phyloP scores from a whole-genome alignment of 2,113 vertebrate genomes.

The Ranitomeya imitator region DNA sequence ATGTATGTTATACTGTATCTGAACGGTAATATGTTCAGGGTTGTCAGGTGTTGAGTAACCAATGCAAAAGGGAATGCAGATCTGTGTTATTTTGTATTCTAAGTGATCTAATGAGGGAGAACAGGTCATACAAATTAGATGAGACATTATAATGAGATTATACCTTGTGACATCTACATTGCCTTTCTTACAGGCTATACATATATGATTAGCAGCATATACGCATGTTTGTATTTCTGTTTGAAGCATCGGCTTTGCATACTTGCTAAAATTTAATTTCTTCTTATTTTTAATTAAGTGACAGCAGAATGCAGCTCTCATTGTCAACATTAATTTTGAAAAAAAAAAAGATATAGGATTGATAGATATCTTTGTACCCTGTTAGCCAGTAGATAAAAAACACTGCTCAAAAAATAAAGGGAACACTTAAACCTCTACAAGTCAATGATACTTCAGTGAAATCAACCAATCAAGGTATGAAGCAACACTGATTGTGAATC shows the following conservation, averaged over 20 bases:
- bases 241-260: not conserved
- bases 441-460: too few species aligned
- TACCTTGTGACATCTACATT: conserved; percentile 29
- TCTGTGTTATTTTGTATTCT: conserved; percentile 31
- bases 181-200: not conserved
- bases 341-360: too few species aligned
- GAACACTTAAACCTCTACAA: too few species aligned
- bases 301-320: not conserved
- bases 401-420: too few species aligned
- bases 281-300: not conserved
- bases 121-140: conserved; percentile 7
- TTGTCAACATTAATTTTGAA: not conserved
- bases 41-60: conserved; percentile 6
- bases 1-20: not conserved
- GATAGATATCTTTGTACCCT: too few species aligned
- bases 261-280: not conserved
- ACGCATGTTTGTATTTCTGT: not conserved
- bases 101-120: conserved; percentile 34
- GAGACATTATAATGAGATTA: conserved; percentile 11
- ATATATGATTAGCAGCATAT: conserved; percentile 24
- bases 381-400: too few species aligned
- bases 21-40: not conserved
- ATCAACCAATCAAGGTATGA: too few species aligned
- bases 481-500: too few species aligned
- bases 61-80: conserved; percentile 17